Conservation (phyloP, 2,888 invertebrate genomes). For the Perithous albicinctus region DNA sequence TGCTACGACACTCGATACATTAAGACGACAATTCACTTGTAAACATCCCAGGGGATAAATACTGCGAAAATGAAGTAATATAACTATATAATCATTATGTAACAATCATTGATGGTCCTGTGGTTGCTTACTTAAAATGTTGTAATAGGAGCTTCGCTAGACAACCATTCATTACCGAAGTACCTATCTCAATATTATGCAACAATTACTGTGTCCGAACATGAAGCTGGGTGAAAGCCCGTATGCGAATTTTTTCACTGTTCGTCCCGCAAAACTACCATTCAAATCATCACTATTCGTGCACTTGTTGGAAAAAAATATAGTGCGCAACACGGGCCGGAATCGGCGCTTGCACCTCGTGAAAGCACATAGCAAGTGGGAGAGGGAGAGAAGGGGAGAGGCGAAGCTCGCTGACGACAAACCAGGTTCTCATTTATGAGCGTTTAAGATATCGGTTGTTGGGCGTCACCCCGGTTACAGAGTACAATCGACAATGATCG, state of each 20-base stretch:
- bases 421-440: background rate
- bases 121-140: background rate
- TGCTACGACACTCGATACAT: slow-evolving; percentile 51
- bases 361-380: background rate
- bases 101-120: background rate
- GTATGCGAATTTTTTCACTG: background rate
- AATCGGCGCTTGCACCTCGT: slow-evolving; percentile 7
- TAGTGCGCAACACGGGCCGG: too few species aligned
- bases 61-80: background rate
- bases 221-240: background rate
- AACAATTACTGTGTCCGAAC: background rate
- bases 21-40: slow-evolving; percentile 54
- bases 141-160: background rate
- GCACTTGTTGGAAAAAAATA: background rate
- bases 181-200: background rate
- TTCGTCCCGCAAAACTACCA: too few species aligned
- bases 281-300: background rate
- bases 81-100: background rate
- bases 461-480: slow-evolving; percentile 16
- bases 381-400: too few species aligned
- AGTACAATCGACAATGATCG: background rate
- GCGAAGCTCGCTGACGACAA: background rate
- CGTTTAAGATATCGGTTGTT: slow-evolving; percentile 26
- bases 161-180: background rate
- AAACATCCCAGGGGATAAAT: slow-evolving; percentile 45